Percentiles rank a stretch among this genome's conserved stretches.
Conservation (phyloP, 2,888 invertebrate species). For the Hydroisotoma schaefferi region DNA sequence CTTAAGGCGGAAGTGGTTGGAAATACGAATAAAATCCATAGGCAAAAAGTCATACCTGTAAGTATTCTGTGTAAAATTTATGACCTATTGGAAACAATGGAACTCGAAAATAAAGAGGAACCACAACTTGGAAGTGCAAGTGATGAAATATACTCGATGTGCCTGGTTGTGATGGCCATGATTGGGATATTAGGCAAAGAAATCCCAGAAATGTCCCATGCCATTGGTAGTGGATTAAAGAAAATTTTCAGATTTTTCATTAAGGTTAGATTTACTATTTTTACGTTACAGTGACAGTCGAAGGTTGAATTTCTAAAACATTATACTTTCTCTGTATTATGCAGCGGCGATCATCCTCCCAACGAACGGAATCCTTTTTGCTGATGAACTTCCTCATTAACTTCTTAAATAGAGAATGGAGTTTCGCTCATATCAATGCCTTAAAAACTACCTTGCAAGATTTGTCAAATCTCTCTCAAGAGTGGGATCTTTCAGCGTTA, state of each 20-base stretch:
- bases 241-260: slow-evolving; percentile 23
- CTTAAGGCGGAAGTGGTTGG: slow-evolving; percentile 30
- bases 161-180: slow-evolving; percentile 40
- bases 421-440: slow-evolving; percentile 4
- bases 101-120: slow-evolving; percentile 1
- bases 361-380: slow-evolving; percentile 28
- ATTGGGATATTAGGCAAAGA: slow-evolving; percentile 38
- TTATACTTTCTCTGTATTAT: slow-evolving; percentile 8
- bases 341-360: slow-evolving; percentile 20
- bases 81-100: slow-evolving; percentile 21
- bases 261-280: not conserved
- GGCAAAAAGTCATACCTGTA: slow-evolving; percentile 25
- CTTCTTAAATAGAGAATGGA: slow-evolving; percentile 32
- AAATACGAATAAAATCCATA: slow-evolving; percentile 12
- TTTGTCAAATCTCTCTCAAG: slow-evolving; percentile 23
- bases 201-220: slow-evolving; percentile 28
- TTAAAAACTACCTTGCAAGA: slow-evolving; percentile 17
- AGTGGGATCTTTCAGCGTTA: slow-evolving; percentile 42
- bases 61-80: slow-evolving; percentile 27
- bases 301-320: not conserved
- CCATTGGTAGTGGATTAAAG: slow-evolving; percentile 26
- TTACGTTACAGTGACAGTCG: not conserved
- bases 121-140: slow-evolving; percentile 20
- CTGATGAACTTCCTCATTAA: slow-evolving; percentile 30
- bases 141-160: slow-evolving; percentile 41